phyloP scores from a whole-genome alignment of 2,113 vertebrate genomes.

The Ranitomeya variabilis region DNA sequence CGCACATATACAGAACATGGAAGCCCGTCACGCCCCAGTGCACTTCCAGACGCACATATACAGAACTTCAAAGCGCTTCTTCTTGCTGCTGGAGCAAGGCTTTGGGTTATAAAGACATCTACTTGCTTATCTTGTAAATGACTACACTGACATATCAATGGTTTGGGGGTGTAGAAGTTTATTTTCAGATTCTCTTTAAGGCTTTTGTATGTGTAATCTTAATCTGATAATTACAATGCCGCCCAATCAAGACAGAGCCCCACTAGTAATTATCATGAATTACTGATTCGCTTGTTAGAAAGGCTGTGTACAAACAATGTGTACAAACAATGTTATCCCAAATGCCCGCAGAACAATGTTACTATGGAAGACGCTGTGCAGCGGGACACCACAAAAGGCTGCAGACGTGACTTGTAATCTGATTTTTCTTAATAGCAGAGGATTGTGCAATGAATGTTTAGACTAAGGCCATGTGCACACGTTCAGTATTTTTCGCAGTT shows the following conservation, averaged over 20 bases:
- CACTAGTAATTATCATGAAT: not conserved
- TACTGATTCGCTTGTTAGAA: not conserved
- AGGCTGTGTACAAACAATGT: not conserved
- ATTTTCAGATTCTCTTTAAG: not conserved
- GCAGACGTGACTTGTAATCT: not conserved
- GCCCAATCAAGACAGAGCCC: not conserved
- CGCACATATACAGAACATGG: no score
- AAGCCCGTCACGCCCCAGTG: no score
- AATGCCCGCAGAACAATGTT: slow-evolving; percentile 7
- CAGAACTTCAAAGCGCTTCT: no score
- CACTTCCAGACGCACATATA: no score
- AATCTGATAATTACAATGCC: slow-evolving; percentile 3
- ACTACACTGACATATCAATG: no score
- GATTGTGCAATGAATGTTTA: not conserved
- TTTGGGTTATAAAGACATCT: no score
- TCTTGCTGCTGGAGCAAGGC: no score
- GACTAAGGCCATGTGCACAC: no score
- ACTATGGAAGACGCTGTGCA: not conserved
- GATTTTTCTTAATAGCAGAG: not conserved
- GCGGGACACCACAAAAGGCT: no score
- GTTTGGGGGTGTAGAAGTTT: no score
- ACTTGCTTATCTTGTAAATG: no score
- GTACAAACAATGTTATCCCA: slow-evolving; percentile 15
- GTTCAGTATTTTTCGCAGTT: no score
- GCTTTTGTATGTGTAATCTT: not conserved